A percentile compares a stretch with the other conserved stretches of the same genome.
These are phyloP conservation scores for Pseudonaja textilis DNA, from an alignment of 2,113 vertebrate genomes.

Conservation along the genomic window DNA sequence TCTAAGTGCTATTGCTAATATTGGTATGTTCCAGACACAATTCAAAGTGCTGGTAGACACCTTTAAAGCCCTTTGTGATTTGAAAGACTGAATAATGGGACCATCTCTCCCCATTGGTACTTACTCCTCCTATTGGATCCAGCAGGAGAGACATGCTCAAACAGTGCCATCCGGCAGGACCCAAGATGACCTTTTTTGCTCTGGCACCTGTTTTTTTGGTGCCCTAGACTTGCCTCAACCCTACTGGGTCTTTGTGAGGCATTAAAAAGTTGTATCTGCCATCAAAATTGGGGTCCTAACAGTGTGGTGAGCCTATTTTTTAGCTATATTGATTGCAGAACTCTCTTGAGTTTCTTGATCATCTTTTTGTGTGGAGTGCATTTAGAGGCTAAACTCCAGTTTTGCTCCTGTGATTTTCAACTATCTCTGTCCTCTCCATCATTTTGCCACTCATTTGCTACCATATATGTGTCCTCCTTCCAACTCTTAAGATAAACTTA, in stretches of 20 bases:
- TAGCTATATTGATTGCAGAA: not conserved
- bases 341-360: not conserved
- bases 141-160: not conserved
- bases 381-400: not conserved
- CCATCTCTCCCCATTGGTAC: not conserved
- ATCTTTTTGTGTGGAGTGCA: not conserved
- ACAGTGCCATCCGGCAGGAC: not conserved
- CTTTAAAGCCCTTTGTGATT: not conserved
- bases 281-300: not conserved
- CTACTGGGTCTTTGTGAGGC: not conserved
- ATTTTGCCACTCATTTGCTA: not conserved
- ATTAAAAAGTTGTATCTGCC: not conserved
- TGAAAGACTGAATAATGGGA: not conserved
- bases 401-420: not conserved
- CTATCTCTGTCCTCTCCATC: not conserved
- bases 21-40: not conserved
- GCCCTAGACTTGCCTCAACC: not conserved
- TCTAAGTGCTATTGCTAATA: not conserved
- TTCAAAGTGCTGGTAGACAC: not conserved
- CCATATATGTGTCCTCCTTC: not conserved
- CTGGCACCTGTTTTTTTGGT: not conserved
- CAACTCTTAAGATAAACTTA: not conserved
- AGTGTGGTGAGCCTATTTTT: not conserved
- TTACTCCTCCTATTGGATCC: not conserved
- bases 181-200: not conserved